Evolutionary conservation across 30 jellyfish, hydroid and myxozoan genomes (phyloP), one percentile per base, ranked within the genome.

Genomic region (Pelagia noctiluca): DNA sequence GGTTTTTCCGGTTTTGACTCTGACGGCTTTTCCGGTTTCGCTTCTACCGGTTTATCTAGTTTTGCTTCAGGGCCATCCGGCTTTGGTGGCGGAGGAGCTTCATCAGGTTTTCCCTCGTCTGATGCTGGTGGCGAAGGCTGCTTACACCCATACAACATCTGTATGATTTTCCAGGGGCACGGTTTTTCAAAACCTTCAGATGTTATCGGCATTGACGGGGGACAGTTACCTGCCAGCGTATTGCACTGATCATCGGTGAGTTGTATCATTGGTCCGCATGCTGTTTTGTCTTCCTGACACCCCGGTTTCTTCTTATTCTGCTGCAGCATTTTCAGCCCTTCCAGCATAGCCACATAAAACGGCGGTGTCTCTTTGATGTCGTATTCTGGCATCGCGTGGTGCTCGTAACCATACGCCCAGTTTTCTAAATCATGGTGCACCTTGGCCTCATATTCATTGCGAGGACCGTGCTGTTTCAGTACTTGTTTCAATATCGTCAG

Each of bases 341-440:
- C 90, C 53, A 71, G 76, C 85, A 86, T 70, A 12, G 67, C 72
- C 35, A 78, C 94, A 22, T 71, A 83, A 52, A 92, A 92, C 0
- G 98, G 96, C 2, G 98, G 98, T 16, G 98, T 92, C 73, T 92
- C 98, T 61, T 66, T 34, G 25, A 92, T 93, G 48, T 92, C 98
- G 61, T 92, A 92, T 50, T 92, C 98, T 21, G 98, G 98, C 21
- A 92, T 63, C 25, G 98, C 97, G 48, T 87, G 93, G 77, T 92
- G 96, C 67, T 92, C 98, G 88, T 92, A 92, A 3, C 90, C 87
- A 38, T 78, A 92, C 35, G 88, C 85, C 92, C 92, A 82, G 78
- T 85, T 85, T 23, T 75, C 84, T 33, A 85, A 46, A 37, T 85
- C 89, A 33, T 73, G 89, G 22, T 85, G 95, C 30, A 66, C 53